These are phyloP conservation scores for Gephyroberyx darwinii DNA, from an alignment of 2,797 vertebrate species.

Conservation along the genomic window DNA sequence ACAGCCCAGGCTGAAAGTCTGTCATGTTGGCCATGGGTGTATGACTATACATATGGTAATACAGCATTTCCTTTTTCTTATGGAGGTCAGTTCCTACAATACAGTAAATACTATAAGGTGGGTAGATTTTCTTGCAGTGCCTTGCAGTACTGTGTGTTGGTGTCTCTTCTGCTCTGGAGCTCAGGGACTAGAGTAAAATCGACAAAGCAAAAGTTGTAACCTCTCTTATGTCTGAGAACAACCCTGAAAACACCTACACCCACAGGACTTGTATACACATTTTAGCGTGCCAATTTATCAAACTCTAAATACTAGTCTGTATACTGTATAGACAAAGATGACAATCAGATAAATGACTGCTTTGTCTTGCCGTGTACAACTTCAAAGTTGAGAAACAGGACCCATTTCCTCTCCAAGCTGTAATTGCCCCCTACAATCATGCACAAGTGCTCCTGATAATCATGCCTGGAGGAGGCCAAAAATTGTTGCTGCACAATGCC, in stretches of 20 bases:
- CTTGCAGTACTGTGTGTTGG: background rate
- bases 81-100: background rate
- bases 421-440: conserved; percentile 52
- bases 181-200: background rate
- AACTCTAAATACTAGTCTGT: conserved; percentile 41
- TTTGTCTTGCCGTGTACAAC: conserved; percentile 45
- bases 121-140: background rate
- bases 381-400: conserved; percentile 48
- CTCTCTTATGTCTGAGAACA: background rate
- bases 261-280: background rate
- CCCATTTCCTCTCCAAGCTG: conserved; percentile 51
- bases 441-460: conserved; percentile 48
- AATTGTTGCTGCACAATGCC: conserved; percentile 34
- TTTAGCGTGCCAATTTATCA: conserved; percentile 14
- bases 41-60: conserved; percentile 12
- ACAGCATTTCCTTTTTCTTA: background rate
- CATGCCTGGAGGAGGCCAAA: conserved; percentile 44
- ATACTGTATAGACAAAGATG: conserved; percentile 35
- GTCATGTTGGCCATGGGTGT: conserved; percentile 1
- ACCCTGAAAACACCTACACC: background rate
- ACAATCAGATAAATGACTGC: conserved; percentile 47
- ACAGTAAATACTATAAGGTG: background rate
- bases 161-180: background rate
- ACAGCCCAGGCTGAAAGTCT: background rate
- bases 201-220: background rate